Percentiles rank a stretch among this genome's conserved stretches.
These are phyloP conservation scores for Promerops cafer DNA, from an alignment of 2,113 vertebrate species.

Conservation along the genomic window DNA sequence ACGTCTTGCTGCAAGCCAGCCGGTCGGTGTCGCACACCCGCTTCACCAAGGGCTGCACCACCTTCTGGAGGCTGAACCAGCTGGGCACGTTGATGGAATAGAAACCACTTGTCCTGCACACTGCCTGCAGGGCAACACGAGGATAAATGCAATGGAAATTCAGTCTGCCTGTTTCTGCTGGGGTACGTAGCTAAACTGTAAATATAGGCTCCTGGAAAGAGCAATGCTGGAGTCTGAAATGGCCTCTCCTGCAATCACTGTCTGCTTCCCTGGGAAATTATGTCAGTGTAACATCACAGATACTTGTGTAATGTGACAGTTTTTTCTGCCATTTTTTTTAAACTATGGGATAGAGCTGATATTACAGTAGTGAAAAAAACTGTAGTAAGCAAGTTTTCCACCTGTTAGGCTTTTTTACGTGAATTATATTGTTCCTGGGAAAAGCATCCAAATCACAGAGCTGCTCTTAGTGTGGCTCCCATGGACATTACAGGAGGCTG, in stretches of 20 bases:
- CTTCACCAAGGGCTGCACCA: constrained; percentile 86
- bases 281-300: neutral
- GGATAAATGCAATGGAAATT: neutral
- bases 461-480: neutral
- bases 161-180: neutral
- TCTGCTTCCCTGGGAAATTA: neutral
- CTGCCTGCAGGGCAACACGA: constrained; percentile 74
- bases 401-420: neutral
- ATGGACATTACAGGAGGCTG: neutral
- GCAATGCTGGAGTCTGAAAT: neutral
- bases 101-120: constrained; percentile 91
- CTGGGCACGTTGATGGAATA: constrained; percentile 85
- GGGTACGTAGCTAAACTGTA: neutral
- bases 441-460: neutral
- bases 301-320: neutral
- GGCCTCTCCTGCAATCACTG: neutral
- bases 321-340: neutral
- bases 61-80: constrained; percentile 89
- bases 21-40: constrained; percentile 84
- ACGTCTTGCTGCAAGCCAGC: constrained; percentile 95
- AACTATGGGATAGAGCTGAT: neutral
- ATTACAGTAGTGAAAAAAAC: neutral
- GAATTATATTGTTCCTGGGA: neutral
- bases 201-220: neutral
- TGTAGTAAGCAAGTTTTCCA: neutral